These are phyloP conservation scores for Danaus melanippus DNA, from an alignment of 1,140 invertebrate genomes.

Conservation along the genomic window DNA sequence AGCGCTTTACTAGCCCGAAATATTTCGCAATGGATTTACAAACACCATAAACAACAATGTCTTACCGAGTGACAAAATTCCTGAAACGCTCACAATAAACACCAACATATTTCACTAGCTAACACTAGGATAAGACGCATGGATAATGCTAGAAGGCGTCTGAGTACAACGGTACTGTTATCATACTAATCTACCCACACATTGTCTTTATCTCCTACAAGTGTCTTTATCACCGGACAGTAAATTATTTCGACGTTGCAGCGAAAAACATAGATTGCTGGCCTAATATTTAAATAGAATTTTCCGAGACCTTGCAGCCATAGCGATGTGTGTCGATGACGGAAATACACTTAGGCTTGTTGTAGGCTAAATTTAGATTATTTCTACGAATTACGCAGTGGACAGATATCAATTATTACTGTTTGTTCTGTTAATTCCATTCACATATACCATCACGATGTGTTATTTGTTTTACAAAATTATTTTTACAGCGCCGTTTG, in stretches of 20 bases:
- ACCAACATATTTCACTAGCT: constrained; percentile 35
- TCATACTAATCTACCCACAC: constrained; percentile 48
- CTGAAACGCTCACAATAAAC: constrained; percentile 30
- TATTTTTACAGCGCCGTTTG: no score
- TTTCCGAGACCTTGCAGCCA: constrained; percentile 23
- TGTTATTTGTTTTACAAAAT: no score
- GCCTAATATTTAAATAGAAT: constrained; percentile 25
- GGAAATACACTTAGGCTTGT: constrained; percentile 29
- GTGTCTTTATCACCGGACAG: constrained; percentile 41
- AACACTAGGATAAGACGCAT: constrained; percentile 16
- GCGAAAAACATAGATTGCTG: constrained; percentile 33
- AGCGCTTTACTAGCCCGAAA: no score
- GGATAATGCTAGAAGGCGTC: constrained; percentile 29
- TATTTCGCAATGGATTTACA: not conserved
- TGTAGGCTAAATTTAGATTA: no score
- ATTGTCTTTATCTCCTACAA: constrained; percentile 42
- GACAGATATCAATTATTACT: no score
- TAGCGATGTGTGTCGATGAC: constrained; percentile 13
- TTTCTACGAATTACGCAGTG: not conserved
- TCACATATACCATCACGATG: no score
- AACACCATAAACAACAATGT: not conserved
- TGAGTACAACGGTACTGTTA: constrained; percentile 29
- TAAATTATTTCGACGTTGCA: constrained; percentile 53
- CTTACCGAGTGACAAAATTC: constrained; percentile 45
- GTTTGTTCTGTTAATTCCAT: no score